Percentiles rank a stretch among this genome's conserved stretches.
Conservation (phyloP, 1,140 invertebrate genomes). For the Plectrocnemia conspersa region DNA sequence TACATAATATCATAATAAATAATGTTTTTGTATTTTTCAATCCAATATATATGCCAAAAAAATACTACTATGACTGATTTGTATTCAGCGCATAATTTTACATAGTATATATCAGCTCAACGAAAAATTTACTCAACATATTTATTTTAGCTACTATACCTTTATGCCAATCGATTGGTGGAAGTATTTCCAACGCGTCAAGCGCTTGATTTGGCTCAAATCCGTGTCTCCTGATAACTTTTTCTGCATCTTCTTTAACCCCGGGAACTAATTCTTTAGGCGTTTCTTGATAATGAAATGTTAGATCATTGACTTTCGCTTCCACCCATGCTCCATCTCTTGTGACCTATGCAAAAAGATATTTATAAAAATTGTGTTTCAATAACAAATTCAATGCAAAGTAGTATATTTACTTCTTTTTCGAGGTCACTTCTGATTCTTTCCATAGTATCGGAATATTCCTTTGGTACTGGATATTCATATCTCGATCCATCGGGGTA, state of each 20-base stretch:
- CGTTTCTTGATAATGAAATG: conserved; percentile 84
- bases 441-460: conserved; percentile 74
- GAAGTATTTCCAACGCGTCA: conserved; percentile 80
- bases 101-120: not conserved
- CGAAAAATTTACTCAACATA: not conserved
- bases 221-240: conserved; percentile 67
- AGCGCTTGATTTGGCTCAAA: conserved; percentile 74
- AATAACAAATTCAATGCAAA: not conserved
- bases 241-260: conserved; percentile 63
- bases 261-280: conserved; percentile 59
- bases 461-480: conserved; percentile 80
- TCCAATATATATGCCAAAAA: too few species aligned
- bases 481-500: conserved; percentile 87
- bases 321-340: conserved; percentile 87
- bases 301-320: conserved; percentile 80
- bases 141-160: conserved; percentile 41
- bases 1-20: too few species aligned
- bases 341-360: conserved; percentile 56
- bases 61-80: too few species aligned
- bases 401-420: conserved; percentile 59
- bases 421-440: conserved; percentile 72
- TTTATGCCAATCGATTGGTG: conserved; percentile 87
- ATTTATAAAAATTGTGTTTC: conserved; percentile 8
- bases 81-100: not conserved
- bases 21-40: too few species aligned